Evolutionary conservation across 2,797 vertebrate species (phyloP).

Genomic region (Cyclopterus lumpus): DNA sequence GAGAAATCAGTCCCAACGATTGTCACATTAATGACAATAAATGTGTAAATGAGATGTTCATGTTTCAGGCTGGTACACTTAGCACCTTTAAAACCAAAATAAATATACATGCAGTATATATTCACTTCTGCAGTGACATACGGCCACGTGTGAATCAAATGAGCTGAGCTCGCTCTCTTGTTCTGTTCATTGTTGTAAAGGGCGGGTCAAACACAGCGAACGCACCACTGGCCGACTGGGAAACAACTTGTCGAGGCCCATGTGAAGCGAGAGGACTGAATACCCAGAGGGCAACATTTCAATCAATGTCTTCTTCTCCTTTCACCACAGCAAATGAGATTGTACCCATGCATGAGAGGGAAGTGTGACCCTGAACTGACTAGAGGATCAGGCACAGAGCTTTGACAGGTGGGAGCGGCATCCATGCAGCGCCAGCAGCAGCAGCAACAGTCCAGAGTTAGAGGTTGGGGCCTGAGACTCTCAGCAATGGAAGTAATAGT

Average conservation of each 20-base stretch:
- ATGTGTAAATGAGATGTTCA: background rate
- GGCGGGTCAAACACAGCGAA: constrained; percentile 74
- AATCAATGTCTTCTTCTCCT: constrained; percentile 89
- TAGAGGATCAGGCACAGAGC: constrained; percentile 73
- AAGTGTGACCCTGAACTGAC: constrained; percentile 85
- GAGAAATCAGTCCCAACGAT: background rate
- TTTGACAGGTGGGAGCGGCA: constrained; percentile 75
- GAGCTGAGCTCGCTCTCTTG: constrained; percentile 37
- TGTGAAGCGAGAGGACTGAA: constrained; percentile 81
- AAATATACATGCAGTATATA: too few species aligned
- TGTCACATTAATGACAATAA: background rate
- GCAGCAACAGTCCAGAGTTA: constrained; percentile 26
- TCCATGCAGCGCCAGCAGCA: constrained; percentile 33
- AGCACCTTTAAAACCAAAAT: background rate
- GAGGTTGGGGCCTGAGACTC: constrained; percentile 19
- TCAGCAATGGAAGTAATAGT: background rate
- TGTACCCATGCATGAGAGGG: constrained; percentile 77
- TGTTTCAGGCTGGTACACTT: background rate
- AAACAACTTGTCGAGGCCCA: constrained; percentile 84
- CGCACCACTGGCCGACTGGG: constrained; percentile 70
- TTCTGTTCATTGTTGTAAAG: constrained; percentile 72
- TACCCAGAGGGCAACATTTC: constrained; percentile 82
- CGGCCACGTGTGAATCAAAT: constrained; percentile 27
- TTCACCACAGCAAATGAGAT: constrained; percentile 86
- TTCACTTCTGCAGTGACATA: constrained; percentile 14